phyloP scores from a whole-genome alignment of 2,113 vertebrate species.

The Amphiprion percula region DNA sequence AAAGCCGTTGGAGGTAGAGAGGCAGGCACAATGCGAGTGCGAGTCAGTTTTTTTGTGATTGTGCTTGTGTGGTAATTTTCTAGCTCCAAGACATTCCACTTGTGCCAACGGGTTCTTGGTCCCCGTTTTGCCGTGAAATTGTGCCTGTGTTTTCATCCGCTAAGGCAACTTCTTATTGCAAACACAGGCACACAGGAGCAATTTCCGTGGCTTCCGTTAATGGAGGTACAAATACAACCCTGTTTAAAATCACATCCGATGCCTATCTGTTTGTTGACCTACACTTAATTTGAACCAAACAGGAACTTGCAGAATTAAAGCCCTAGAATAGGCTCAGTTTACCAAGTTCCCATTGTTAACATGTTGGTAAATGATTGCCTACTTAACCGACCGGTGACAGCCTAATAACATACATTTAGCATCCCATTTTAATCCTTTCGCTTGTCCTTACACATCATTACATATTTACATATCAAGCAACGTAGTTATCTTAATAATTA shows the following conservation, averaged over 20 bases:
- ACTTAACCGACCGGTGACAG: too few species aligned
- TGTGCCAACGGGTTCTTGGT: conserved; percentile 40
- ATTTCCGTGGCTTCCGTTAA: conserved; percentile 23
- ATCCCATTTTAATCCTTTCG: conserved; percentile 14
- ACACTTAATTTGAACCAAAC: background rate
- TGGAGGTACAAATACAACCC: conserved; percentile 20
- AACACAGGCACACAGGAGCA: conserved; percentile 24
- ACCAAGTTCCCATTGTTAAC: background rate
- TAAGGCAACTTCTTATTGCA: conserved; percentile 25
- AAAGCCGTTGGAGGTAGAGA: conserved; percentile 13
- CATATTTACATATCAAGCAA: background rate
- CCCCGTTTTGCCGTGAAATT: conserved; percentile 42
- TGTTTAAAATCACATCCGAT: conserved; percentile 25
- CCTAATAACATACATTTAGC: too few species aligned
- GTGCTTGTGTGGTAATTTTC: conserved; percentile 31
- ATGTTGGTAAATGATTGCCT: background rate
- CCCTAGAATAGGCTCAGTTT: background rate
- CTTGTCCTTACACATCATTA: background rate
- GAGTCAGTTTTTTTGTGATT: conserved; percentile 24
- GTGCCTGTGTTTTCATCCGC: conserved; percentile 48
- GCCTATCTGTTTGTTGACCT: conserved; percentile 20
- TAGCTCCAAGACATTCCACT: conserved; percentile 33
- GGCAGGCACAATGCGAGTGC: conserved; percentile 1
- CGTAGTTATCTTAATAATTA: background rate
- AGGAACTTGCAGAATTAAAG: background rate